These are phyloP conservation scores for Lophura swinhoii DNA, from an alignment of 2,797 vertebrate species.

Conservation along the genomic window DNA sequence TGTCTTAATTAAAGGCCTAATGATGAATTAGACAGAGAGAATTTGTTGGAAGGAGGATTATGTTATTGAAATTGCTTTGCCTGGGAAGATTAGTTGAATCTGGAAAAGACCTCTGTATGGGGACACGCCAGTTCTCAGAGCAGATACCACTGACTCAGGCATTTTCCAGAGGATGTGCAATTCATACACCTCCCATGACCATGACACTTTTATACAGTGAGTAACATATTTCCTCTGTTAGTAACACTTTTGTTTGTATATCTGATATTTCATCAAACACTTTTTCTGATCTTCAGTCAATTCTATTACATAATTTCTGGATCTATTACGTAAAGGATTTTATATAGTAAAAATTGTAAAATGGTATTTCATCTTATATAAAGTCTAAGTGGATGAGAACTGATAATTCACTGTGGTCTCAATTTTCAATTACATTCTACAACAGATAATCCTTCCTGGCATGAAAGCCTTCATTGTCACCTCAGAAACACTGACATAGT, in stretches of 20 bases:
- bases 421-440: neutral
- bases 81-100: neutral
- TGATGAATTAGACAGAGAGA: neutral
- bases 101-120: neutral
- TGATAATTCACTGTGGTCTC: neutral
- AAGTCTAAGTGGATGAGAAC: neutral
- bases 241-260: constrained; percentile 16
- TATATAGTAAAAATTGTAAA: neutral
- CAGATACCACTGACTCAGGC: neutral
- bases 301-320: neutral
- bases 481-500: neutral
- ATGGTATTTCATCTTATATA: neutral
- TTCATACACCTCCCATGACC: neutral
- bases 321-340: neutral
- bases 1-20: neutral
- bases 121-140: neutral
- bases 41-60: neutral
- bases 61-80: neutral
- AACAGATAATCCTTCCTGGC: neutral
- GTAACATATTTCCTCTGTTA: constrained; percentile 34
- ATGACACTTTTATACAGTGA: neutral
- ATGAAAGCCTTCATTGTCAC: neutral
- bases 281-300: neutral
- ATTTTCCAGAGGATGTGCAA: neutral
- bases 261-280: neutral